Evolutionary conservation across 2,113 vertebrate species (phyloP), one percentile per base, ranked within the genome.

Genomic region (Odontophorus gujanensis): DNA sequence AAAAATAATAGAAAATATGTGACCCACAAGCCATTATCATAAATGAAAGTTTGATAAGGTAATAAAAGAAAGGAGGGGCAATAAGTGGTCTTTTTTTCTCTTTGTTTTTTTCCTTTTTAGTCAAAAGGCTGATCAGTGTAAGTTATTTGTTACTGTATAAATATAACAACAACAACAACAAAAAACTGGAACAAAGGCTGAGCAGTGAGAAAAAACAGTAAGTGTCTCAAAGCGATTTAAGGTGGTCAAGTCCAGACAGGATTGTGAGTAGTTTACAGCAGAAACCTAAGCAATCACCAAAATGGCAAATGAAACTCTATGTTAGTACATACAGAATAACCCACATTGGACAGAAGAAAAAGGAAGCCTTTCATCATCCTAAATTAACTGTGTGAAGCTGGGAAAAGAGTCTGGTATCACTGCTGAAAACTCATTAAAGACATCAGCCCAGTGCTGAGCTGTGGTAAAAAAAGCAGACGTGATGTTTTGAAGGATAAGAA

Each of bases 401-500:
- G 43, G 82, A 94, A 96, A 94, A 96, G 76, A 96, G 95, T 94
- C 92, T 95, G 82, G 90, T 96, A 95, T 96, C 95, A 67, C 76
- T 86, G 85, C 26, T 81, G 68, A 94, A 93, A 94, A 94, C 88
- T 96, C 92, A 95, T 96, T 96, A 96, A 94, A 87, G 65, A 71
- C 61, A 57, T 94, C 87, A 92, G 72, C 88, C 83, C 88, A 85
- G 6, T 74, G 96, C 93, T 95, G 95, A 96, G 85, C 57, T 95
- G 92, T 72, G 92, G 93, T 94, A 94, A 94, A 96, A 96, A 91
- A 93, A 83, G 88, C 93, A 96, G 95, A 96, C 93, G 45, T 67
- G 90, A 96, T 96, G 96, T 96, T 95, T 94, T 85, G 76, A 92
- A 85, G 92, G 96, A 96, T 96, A 96, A 96, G 92, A 81, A 92